Percentiles rank a stretch among this genome's conserved stretches.
phyloP scores from a whole-genome alignment of 35 echinoderm and acorn worm genomes.

The Anneissia japonica region DNA sequence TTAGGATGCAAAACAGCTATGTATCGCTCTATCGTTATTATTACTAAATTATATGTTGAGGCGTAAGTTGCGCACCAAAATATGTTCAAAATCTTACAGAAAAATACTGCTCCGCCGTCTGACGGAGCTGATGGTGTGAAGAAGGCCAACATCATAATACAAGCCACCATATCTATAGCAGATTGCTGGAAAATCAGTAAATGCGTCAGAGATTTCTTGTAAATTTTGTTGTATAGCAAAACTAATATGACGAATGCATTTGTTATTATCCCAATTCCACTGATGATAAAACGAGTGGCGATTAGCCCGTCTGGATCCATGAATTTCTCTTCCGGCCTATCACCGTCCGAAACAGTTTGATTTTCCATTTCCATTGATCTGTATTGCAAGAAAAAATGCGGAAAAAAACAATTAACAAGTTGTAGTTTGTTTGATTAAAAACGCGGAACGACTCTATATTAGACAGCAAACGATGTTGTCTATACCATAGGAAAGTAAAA shows the following conservation, averaged over 20 bases:
- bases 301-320: background rate
- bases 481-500: too few relatives aligned
- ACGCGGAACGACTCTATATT: too few relatives aligned
- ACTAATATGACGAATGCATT: background rate
- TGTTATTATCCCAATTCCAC: background rate
- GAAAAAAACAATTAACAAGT: too few relatives aligned
- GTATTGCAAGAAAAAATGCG: too few relatives aligned
- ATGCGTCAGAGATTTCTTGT: background rate
- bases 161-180: background rate
- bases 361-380: background rate
- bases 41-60: background rate
- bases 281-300: background rate
- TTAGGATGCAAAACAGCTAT: background rate
- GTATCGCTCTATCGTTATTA: background rate
- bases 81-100: background rate
- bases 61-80: background rate
- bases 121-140: background rate
- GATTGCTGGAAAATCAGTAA: background rate
- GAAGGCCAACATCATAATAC: background rate
- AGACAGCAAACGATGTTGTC: too few relatives aligned
- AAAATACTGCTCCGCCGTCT: background rate
- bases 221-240: background rate
- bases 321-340: background rate
- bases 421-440: too few relatives aligned
- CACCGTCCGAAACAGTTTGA: background rate